Base-by-base conservation (phyloP, 2,888 invertebrate species). In the Lasioglossum figueresi region DNA sequence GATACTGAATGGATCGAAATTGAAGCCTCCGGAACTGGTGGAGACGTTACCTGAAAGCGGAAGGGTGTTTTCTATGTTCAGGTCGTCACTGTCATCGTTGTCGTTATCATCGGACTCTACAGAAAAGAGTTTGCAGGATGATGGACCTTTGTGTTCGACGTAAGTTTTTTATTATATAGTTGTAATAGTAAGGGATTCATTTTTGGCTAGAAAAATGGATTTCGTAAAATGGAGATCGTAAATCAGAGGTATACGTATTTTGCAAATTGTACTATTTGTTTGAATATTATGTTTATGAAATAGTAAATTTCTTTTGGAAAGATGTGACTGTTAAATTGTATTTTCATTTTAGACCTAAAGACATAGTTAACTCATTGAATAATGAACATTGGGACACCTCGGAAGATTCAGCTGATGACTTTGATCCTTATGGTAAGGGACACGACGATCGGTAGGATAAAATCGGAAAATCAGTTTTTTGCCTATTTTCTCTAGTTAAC, bases 311-410 rank as follows among this genome's bases (percentile, higher is more conserved):
- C 5, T 63, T 34, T 63, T 16, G 23, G 6, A 23, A 23, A 6
- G 23, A 52, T 5, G 6, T 8, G 23, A 52, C 23, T 3, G 12
- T 56, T 56, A 63, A 63, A 31, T 14, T 37, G 5, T 76, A 19
- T 68, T 56, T 66, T 76, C 4, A 12, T 74, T 73, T 79, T n/a
- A 85, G 84, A 14, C 10, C 43, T n/a, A 34, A 12, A 12, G 1
- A 12, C 3, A 4, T 16, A 48, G 48, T 19, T 37, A 70, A 82
- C 12, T 14, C 73, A 3, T 6, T 43, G 16, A 16, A 8, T 8
- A 16, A 59, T 40, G 92, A 93, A 76, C 89, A 89, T 68, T 93
- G 93, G 93, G 90, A 92, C 52, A n/a, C 81, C 14, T 92, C 92
- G 0, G 91, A 92, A 4, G 89, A 92, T 88, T 92, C 92, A 8